Conservation (phyloP, 2,113 vertebrate species). For the Ammodytes marinus region DNA sequence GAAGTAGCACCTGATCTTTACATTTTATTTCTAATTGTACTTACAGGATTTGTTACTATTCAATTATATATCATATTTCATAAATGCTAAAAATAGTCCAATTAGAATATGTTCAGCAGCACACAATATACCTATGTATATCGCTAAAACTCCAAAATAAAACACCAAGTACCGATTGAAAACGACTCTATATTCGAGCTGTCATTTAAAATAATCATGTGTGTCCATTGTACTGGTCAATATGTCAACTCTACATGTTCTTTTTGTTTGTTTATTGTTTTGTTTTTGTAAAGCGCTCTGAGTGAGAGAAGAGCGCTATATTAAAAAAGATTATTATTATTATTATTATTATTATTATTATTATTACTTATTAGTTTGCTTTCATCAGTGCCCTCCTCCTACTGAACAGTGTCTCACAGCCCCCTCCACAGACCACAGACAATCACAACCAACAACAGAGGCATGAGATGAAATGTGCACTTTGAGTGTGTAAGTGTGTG, state of each 20-base stretch:
- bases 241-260: neutral
- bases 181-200: neutral
- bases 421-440: conserved; percentile 38
- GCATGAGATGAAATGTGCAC: conserved; percentile 64
- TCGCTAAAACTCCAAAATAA: neutral
- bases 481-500: conserved; percentile 15
- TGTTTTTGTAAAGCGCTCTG: too few species aligned
- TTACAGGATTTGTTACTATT: neutral
- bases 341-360: too few species aligned
- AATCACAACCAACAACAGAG: conserved; percentile 63
- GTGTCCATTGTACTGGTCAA: neutral
- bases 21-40: neutral
- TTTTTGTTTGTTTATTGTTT: too few species aligned
- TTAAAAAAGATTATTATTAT: too few species aligned
- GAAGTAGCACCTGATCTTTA: neutral
- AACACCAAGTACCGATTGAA: too few species aligned
- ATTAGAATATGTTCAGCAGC: neutral
- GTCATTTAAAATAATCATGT: neutral
- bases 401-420: conserved; percentile 63
- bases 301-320: too few species aligned
- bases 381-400: conserved; percentile 38
- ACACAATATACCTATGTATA: neutral
- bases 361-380: neutral
- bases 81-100: neutral
- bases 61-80: neutral